Percentiles rank a stretch among this genome's conserved stretches.
Evolutionary conservation across 2,888 invertebrate genomes (phyloP).

Genomic region (Rhabditophanes sp.): DNA sequence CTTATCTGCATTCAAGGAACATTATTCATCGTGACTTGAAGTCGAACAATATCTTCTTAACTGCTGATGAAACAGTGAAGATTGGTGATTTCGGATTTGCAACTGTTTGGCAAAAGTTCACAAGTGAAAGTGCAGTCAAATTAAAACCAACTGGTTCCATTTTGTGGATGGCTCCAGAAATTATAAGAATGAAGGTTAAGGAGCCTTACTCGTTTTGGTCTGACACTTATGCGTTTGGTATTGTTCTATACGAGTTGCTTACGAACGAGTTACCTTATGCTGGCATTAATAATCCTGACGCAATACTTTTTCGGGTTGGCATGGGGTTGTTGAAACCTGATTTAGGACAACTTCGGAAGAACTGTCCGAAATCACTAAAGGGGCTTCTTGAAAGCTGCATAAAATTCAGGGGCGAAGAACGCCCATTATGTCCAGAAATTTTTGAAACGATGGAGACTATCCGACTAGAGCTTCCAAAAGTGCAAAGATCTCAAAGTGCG

Average conservation of each 20-base stretch:
- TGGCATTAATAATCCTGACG: conserved; percentile 76
- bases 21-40: conserved; percentile 96
- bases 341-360: conserved; percentile 57
- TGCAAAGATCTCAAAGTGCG: no score
- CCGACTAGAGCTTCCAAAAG: no score
- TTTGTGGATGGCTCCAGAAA: conserved; percentile 99
- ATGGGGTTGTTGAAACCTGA: conserved; percentile 76
- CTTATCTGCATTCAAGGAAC: conserved; percentile 89
- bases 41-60: conserved; percentile 94
- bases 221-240: conserved; percentile 97
- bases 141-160: conserved; percentile 81
- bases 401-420: conserved; percentile 65
- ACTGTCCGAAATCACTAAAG: conserved; percentile 74
- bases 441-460: no score
- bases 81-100: conserved; percentile 94
- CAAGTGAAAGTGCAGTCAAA: no score
- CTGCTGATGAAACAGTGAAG: conserved; percentile 96
- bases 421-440: no score
- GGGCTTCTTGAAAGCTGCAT: conserved; percentile 78
- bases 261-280: conserved; percentile 75
- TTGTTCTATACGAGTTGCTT: conserved; percentile 85
- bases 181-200: conserved; percentile 71
- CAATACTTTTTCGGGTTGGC: conserved; percentile 95
- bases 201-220: conserved; percentile 92
- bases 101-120: conserved; percentile 73